A percentile compares a stretch with the other conserved stretches of the same genome.
Conservation (phyloP, 2,797 vertebrate species). For the Smutsia gigantea region DNA sequence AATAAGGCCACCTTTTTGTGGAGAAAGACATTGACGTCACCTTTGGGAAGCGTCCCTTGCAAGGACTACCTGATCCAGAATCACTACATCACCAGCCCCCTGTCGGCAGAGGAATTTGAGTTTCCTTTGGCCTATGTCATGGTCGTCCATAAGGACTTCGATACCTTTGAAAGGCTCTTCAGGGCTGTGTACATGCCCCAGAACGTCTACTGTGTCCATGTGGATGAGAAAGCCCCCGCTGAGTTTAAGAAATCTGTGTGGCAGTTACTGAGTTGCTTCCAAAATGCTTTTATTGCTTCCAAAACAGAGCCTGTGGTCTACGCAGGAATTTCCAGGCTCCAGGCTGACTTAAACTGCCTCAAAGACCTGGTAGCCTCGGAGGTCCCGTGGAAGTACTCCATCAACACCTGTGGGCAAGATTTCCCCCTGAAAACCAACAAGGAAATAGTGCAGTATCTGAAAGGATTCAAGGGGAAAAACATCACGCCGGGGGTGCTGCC, state of each 20-base stretch:
- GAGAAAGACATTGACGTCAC: rapidly evolving
- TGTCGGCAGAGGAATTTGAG: conserved; percentile 73
- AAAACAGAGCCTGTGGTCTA: conserved; percentile 80
- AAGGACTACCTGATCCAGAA: conserved; percentile 48
- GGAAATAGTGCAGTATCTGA: conserved; percentile 82
- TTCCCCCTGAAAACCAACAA: conserved; percentile 84
- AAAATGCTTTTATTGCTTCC: conserved; percentile 82
- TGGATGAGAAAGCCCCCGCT: conserved; percentile 74
- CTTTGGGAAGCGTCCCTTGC: conserved; percentile 42
- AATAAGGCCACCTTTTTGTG: background rate
- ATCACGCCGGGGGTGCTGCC: conserved; percentile 83
- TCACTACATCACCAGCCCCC: conserved; percentile 72
- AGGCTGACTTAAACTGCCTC: conserved; percentile 84
- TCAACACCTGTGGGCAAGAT: conserved; percentile 85
- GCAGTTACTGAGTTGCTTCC: conserved; percentile 78
- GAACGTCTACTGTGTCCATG: conserved; percentile 84
- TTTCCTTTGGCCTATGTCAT: conserved; percentile 82
- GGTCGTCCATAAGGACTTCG: conserved; percentile 83
- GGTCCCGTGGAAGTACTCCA: conserved; percentile 76
- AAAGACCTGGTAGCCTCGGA: conserved; percentile 65
- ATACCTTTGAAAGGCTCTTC: conserved; percentile 82
- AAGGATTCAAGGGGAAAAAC: conserved; percentile 81
- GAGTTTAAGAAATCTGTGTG: conserved; percentile 57
- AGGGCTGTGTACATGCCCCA: conserved; percentile 83
- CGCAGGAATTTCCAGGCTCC: conserved; percentile 82